These are phyloP conservation scores for Clarias macrocephalus DNA, from an alignment of 2,113 vertebrate species.

Conservation along the genomic window DNA sequence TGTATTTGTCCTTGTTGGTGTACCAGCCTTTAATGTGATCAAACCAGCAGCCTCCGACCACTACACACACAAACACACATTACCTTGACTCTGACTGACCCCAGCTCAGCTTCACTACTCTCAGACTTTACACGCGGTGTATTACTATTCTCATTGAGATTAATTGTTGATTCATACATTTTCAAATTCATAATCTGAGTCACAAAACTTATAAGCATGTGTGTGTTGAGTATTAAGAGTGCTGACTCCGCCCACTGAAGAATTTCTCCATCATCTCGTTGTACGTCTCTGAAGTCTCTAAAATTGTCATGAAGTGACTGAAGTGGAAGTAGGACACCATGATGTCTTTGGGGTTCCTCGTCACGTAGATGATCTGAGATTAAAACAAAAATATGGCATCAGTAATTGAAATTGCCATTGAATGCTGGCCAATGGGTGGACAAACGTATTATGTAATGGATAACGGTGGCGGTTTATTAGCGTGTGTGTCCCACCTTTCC, in stretches of 20 bases:
- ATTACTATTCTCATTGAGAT: neutral
- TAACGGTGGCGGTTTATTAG: neutral
- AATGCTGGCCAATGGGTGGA: neutral
- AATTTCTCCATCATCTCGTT: slow-evolving; percentile 52
- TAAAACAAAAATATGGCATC: neutral
- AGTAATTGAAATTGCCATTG: neutral
- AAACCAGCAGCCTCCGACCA: too few species aligned
- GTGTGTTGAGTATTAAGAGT: neutral
- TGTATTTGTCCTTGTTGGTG: too few species aligned
- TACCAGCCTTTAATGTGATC: too few species aligned
- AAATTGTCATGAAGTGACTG: slow-evolving; percentile 45
- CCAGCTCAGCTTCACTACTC: too few species aligned
- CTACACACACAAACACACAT: too few species aligned
- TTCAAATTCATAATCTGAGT: neutral
- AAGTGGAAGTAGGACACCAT: slow-evolving; percentile 70
- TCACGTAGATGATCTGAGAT: slow-evolving; percentile 68
- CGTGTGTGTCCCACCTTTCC: slow-evolving; percentile 45
- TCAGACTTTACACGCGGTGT: too few species aligned
- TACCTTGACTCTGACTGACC: too few species aligned
- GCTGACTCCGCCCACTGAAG: slow-evolving; percentile 50
- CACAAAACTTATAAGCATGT: neutral
- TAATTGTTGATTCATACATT: neutral
- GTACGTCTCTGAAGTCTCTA: slow-evolving; percentile 36
- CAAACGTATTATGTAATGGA: too few species aligned
- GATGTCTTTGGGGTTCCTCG: slow-evolving; percentile 73